These are phyloP conservation scores for Philypnodon macrostomus DNA, from an alignment of 2,797 vertebrate genomes.

Conservation along the genomic window DNA sequence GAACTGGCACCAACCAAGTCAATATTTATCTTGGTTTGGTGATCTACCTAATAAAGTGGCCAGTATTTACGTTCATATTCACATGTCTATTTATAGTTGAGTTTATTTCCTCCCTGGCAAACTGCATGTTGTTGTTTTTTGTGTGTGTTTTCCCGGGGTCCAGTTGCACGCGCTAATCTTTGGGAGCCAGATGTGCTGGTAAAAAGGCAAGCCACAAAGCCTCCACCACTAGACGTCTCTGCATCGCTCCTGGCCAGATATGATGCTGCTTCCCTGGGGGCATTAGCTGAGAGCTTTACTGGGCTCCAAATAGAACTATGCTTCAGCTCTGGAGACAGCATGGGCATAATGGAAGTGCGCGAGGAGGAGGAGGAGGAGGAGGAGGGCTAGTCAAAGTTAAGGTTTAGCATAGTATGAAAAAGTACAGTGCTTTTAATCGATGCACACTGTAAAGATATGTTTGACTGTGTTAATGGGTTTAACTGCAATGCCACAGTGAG, in stretches of 20 bases:
- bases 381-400: conserved; percentile 59
- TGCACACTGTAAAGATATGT: conserved; percentile 45
- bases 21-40: too few relatives aligned
- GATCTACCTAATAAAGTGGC: too few relatives aligned
- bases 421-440: conserved; percentile 40
- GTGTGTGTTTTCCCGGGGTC: conserved; percentile 68
- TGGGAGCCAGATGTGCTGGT: conserved; percentile 71
- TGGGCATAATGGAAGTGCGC: conserved; percentile 59
- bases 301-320: conserved; percentile 72
- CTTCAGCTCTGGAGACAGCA: conserved; percentile 67
- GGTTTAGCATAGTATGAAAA: conserved; percentile 45
- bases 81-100: too few relatives aligned
- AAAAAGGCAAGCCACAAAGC: conserved; percentile 71
- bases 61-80: too few relatives aligned
- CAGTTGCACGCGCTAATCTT: conserved; percentile 72
- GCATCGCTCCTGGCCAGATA: conserved; percentile 74
- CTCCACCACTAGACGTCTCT: conserved; percentile 71
- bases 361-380: conserved; percentile 22
- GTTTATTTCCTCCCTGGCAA: conserved; percentile 39
- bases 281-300: conserved; percentile 71
- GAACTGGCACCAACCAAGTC: too few relatives aligned
- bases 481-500: conserved; percentile 8
- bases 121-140: conserved; percentile 55
- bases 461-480: conserved; percentile 30
- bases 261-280: conserved; percentile 69